Evolutionary conservation across 92 coral and sea anemone genomes (phyloP).

Genomic region (Muricea muricata): DNA sequence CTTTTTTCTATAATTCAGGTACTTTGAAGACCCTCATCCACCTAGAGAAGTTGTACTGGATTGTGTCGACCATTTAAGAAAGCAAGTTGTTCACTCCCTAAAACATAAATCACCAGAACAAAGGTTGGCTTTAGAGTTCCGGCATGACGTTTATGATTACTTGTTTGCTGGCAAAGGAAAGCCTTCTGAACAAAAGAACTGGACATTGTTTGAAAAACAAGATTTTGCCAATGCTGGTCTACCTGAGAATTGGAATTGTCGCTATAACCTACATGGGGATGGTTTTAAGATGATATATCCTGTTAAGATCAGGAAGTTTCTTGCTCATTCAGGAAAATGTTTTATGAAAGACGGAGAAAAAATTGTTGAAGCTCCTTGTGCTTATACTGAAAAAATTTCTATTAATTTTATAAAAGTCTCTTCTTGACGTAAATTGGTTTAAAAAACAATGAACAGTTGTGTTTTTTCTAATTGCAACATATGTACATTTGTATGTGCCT

Average conservation of each 20-base stretch:
- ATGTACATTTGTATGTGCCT: background rate
- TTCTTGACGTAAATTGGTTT: background rate
- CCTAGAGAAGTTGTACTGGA: slow-evolving; percentile 11
- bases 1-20: no score
- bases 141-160: background rate
- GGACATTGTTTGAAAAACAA: slow-evolving; percentile 49
- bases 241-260: slow-evolving; percentile 29
- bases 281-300: slow-evolving; percentile 64
- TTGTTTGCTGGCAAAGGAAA: background rate
- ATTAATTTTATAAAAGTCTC: slow-evolving; percentile 46
- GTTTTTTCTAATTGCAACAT: background rate
- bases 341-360: background rate
- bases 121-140: slow-evolving; percentile 43
- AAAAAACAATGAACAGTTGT: no score
- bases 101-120: slow-evolving; percentile 57
- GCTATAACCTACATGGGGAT: slow-evolving; percentile 64
- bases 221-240: slow-evolving; percentile 58
- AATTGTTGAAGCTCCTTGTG: slow-evolving; percentile 39
- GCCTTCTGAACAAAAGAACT: slow-evolving; percentile 20
- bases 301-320: slow-evolving; percentile 56
- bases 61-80: slow-evolving; percentile 61
- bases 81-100: slow-evolving; percentile 32
- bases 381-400: slow-evolving; percentile 45
- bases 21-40: background rate
- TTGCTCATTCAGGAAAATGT: slow-evolving; percentile 36